phyloP scores from a whole-genome alignment of 2,888 invertebrate species.

The Agrilus mali region DNA sequence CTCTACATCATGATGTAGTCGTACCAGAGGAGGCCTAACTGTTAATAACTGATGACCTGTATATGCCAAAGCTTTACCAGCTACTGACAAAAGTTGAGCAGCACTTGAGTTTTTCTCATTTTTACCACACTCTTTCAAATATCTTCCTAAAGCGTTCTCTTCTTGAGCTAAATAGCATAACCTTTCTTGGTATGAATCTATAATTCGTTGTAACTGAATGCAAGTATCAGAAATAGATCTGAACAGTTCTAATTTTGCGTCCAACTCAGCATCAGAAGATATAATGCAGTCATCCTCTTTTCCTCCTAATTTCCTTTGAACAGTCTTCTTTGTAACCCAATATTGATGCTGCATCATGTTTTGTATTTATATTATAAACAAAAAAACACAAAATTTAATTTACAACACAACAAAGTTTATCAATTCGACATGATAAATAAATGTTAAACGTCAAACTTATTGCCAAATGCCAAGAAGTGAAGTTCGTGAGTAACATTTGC shows the following conservation, averaged over 20 bases:
- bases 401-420: background rate
- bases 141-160: slow-evolving; percentile 83
- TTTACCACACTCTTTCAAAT: slow-evolving; percentile 87
- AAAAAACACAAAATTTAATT: background rate
- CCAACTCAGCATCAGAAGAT: slow-evolving; percentile 90
- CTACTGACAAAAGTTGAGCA: slow-evolving; percentile 66
- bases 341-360: slow-evolving; percentile 80
- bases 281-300: slow-evolving; percentile 97
- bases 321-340: slow-evolving; percentile 96
- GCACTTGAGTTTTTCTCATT: slow-evolving; percentile 76
- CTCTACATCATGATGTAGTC: slow-evolving; percentile 93
- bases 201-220: slow-evolving; percentile 70
- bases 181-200: slow-evolving; percentile 89
- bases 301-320: slow-evolving; percentile 83
- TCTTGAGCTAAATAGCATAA: slow-evolving; percentile 88
- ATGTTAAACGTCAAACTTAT: no score
- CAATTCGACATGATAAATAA: no score
- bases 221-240: slow-evolving; percentile 87
- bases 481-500: no score
- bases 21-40: slow-evolving; percentile 69
- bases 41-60: slow-evolving; percentile 81
- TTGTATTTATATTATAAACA: slow-evolving; percentile 6
- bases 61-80: slow-evolving; percentile 59
- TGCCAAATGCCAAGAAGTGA: no score
- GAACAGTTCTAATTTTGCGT: slow-evolving; percentile 89